phyloP scores from a whole-genome alignment of 1,140 invertebrate species.

The Brachionus manjavacas region DNA sequence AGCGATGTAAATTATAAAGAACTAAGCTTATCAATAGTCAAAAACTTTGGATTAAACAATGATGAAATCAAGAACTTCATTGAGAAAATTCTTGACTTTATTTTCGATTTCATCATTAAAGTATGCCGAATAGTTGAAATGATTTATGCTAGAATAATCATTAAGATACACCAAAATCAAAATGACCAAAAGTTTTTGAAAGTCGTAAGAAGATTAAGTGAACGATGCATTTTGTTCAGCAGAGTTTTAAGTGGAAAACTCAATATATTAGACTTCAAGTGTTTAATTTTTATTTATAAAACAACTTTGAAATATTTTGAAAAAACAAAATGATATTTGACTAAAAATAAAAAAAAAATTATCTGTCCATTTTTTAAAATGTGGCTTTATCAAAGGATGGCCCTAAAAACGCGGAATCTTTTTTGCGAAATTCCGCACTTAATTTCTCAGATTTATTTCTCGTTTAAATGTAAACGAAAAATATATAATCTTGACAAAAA shows the following conservation, averaged over 20 bases:
- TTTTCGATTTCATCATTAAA: not conserved
- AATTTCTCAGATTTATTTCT: no score
- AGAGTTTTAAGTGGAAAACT: not conserved
- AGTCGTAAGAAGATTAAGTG: not conserved
- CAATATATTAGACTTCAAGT: not conserved
- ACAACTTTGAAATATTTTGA: not conserved
- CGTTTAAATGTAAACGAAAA: no score
- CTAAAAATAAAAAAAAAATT: not conserved
- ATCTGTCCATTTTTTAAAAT: not conserved
- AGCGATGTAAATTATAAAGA: not conserved
- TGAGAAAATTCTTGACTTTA: not conserved
- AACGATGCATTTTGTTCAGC: not conserved
- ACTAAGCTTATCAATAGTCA: not conserved
- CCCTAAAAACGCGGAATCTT: no score
- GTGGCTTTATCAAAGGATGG: no score
- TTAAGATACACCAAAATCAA: not conserved
- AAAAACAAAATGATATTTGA: not conserved
- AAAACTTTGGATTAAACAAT: not conserved
- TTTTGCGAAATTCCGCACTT: no score
- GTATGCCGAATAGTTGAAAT: not conserved
- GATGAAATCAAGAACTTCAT: not conserved
- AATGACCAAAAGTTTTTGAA: not conserved
- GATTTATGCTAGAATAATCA: not conserved
- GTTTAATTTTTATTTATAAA: not conserved
- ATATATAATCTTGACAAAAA: no score